Evolutionary conservation across 2,113 vertebrate genomes (phyloP).

Genomic region (Pangasianodon hypophthalmus): DNA sequence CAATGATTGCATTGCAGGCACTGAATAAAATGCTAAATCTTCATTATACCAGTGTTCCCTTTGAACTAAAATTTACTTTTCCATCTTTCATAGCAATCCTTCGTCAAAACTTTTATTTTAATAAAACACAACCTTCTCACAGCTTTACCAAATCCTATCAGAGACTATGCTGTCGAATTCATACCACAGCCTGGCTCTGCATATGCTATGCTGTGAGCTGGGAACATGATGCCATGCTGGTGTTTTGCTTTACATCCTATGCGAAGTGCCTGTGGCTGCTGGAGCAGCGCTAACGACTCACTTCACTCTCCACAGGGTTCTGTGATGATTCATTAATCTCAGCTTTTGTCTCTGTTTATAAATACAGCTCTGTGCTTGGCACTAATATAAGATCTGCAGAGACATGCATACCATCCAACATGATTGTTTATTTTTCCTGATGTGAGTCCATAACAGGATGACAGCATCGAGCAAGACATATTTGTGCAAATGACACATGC

Average conservation of each 20-base stretch:
- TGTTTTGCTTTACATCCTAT: conserved; percentile 8
- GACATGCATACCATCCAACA: conserved; percentile 50
- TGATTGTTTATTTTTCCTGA: conserved; percentile 50
- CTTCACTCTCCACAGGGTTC: conserved; percentile 38
- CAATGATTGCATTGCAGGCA: neutral
- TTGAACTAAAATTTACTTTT: neutral
- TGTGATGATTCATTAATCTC: conserved; percentile 65
- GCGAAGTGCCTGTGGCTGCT: conserved; percentile 42
- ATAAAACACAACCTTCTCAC: neutral
- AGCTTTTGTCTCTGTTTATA: conserved; percentile 61
- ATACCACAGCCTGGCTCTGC: neutral
- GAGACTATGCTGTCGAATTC: neutral
- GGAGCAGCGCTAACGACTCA: conserved; percentile 47
- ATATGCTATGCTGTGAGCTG: conserved; percentile 4
- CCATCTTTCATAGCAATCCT: conserved; percentile 5
- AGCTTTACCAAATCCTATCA: neutral
- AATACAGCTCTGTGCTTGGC: conserved; percentile 55
- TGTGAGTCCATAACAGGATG: conserved; percentile 20
- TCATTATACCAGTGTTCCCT: neutral
- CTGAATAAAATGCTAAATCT: neutral
- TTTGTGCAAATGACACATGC: conserved; percentile 25
- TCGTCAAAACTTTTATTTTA: neutral
- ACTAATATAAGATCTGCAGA: conserved; percentile 61
- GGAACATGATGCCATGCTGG: neutral
- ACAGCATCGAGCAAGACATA: conserved; percentile 3